Percentiles rank a stretch among this genome's conserved stretches.
Conservation (phyloP, 2,113 vertebrate genomes). For the Pardalotus punctatus region DNA sequence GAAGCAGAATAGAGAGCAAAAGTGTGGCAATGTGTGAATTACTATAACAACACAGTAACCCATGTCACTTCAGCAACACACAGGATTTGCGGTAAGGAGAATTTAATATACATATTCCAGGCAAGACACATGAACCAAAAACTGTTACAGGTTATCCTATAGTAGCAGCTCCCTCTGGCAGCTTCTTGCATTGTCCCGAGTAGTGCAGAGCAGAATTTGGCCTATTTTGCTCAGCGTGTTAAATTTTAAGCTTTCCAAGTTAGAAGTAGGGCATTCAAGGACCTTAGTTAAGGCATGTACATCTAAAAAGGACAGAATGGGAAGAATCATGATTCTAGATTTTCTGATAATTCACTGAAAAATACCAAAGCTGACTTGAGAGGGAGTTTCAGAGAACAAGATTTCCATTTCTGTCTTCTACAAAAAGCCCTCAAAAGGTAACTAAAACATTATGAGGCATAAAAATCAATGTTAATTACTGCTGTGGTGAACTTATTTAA, state of each 20-base stretch:
- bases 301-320: background rate
- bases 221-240: background rate
- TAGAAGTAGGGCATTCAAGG: background rate
- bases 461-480: background rate
- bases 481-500: background rate
- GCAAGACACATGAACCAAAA: background rate
- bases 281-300: background rate
- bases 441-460: background rate
- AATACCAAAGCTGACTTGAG: background rate
- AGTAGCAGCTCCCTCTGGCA: background rate
- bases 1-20: background rate
- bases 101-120: background rate
- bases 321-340: background rate
- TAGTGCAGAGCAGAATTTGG: background rate
- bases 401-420: background rate
- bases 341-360: background rate
- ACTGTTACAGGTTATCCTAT: background rate
- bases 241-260: background rate
- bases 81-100: background rate
- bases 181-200: background rate
- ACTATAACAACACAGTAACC: background rate
- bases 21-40: accelerated
- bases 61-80: background rate
- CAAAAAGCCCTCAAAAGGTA: background rate
- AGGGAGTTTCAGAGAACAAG: background rate